phyloP scores from a whole-genome alignment of 2,113 vertebrate genomes.

The Chrysemys picta region DNA sequence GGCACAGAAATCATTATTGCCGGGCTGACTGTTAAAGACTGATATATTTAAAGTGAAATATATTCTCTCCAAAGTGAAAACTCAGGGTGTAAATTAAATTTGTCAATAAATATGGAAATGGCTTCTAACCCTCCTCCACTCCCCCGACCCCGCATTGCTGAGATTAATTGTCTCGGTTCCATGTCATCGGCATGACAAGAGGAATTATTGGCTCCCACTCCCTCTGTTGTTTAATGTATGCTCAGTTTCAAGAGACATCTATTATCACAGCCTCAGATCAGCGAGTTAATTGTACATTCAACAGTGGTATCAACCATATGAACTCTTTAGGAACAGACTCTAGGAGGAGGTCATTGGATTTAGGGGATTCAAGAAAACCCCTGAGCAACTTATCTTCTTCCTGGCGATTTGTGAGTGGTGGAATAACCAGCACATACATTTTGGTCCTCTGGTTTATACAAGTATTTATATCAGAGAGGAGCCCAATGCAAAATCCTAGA shows the following conservation, averaged over 20 bases:
- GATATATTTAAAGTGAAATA: slow-evolving; percentile 28
- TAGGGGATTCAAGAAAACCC: neutral
- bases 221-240: neutral
- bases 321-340: neutral
- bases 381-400: neutral
- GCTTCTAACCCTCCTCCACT: neutral
- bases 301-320: neutral
- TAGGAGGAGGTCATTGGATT: slow-evolving; percentile 8
- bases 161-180: neutral
- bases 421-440: neutral
- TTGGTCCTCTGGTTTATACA: neutral
- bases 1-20: slow-evolving; percentile 45
- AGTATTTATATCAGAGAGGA: fast-evolving
- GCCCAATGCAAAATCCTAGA: neutral
- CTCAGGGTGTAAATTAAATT: slow-evolving; percentile 60
- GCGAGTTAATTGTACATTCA: neutral
- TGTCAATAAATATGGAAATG: slow-evolving; percentile 74
- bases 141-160: neutral
- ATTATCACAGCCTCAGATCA: slow-evolving; percentile 1
- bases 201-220: neutral
- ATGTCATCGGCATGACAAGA: neutral
- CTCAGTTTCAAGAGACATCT: neutral
- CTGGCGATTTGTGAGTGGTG: neutral
- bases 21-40: slow-evolving; percentile 48
- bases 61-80: slow-evolving; percentile 32